Evolutionary conservation across 1,140 invertebrate species (phyloP), one percentile per base, ranked within the genome.

Genomic region (Adelges cooleyi): DNA sequence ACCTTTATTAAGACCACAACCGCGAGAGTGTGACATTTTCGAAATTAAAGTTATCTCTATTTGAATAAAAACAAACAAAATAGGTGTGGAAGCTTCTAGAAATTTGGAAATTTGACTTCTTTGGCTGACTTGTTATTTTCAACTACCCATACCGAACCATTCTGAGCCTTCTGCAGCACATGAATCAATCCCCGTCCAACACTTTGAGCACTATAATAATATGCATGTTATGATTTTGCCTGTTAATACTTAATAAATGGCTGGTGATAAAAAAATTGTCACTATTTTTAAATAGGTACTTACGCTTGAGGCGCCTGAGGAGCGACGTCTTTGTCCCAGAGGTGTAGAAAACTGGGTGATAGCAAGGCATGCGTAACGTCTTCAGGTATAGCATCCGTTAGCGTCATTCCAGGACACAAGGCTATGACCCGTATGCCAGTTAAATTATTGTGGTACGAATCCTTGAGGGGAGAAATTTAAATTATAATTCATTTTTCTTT

Each of bases 101-200:
- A 48, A 13, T 46, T 62, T 9, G 73, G 69, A 56, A 76, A 77
- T 67, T 74, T 78, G 20, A 82, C 74, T 73, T 86, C 83, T 69
- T 79, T 75, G 1, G 82, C 77, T 1, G 82, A 78, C 68, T 83
- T 80, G 2, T 81, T 79, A 67, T 85, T 83, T 69, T 86, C 84
- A 4, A 86, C 81, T 9, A 84, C 71, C 85, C 85, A 86, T 17
- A 86, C 81, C 3, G 82, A 82, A 18, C 85, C 85, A 70, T 82
- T 86, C 66, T 82, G 79, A 18, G 79, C 84, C 69, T 80, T 84
- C 53, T 77, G 77, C 18, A 86, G 71, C 9, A 86, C 73, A 40
- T 85, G 81, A 51, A 85, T 77, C 68, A 86, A 71, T 4, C 81
- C 79, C 71, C 82, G 80, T 0, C 79, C 82, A 5, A 86, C 82